Evolutionary conservation across 2,113 vertebrate genomes (phyloP).

Genomic region (Glaucomys volans): DNA sequence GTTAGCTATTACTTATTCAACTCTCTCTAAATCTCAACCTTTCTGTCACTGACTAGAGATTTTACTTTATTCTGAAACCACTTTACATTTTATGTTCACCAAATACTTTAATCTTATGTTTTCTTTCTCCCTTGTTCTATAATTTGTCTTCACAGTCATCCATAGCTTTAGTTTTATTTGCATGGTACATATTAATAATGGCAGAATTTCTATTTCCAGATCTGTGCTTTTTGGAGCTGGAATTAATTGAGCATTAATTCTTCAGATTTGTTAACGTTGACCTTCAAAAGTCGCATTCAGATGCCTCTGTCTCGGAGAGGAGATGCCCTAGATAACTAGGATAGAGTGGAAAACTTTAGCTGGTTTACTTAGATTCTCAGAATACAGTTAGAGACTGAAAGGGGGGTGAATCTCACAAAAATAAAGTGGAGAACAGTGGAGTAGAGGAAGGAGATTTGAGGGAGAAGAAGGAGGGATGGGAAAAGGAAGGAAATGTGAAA

Average conservation of each 20-base stretch:
- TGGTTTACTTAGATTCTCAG: not conserved
- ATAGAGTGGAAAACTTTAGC: not conserved
- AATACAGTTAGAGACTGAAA: not conserved
- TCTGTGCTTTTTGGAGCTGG: not conserved
- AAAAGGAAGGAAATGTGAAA: too few species aligned
- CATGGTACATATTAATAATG: not conserved
- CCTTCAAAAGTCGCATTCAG: not conserved
- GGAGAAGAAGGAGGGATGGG: too few species aligned
- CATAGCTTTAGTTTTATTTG: not conserved
- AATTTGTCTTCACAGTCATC: not conserved
- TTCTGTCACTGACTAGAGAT: not conserved
- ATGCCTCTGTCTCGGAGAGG: not conserved
- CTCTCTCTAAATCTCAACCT: not conserved
- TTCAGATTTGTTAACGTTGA: not conserved
- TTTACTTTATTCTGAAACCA: not conserved
- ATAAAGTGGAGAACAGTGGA: too few species aligned
- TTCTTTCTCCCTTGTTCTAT: not conserved
- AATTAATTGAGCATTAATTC: not conserved
- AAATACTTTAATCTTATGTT: not conserved
- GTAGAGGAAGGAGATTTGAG: too few species aligned
- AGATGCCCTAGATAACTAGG: not conserved
- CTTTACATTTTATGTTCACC: not conserved
- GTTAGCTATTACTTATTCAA: not conserved
- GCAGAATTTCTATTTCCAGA: not conserved
- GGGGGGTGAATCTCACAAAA: too few species aligned